Evolutionary conservation across 2,888 invertebrate genomes (phyloP), one percentile per base, ranked within the genome.

Genomic region (Lottia gigantea): DNA sequence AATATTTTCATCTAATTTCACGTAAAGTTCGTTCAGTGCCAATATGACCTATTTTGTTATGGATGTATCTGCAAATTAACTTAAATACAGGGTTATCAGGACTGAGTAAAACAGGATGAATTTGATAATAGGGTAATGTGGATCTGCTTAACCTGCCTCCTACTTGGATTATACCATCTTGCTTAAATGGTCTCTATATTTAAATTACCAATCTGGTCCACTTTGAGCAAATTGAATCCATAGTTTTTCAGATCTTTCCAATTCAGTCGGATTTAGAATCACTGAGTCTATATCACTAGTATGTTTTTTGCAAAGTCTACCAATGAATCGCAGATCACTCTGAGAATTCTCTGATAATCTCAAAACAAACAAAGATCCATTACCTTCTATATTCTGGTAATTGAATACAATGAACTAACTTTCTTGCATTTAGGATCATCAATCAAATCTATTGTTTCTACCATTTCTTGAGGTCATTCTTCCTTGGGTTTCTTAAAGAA

Each of bases 21-120:
- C 45, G 14, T 19, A 70, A 16, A 16, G 70, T 70, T 47, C 61
- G 49, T 45, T 70, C 70, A n/a, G 65, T 15, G 26, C 66, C 70
- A 26, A 46, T 23, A 61, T 65, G 70, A 11, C 40, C 47, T 8
- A 55, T 47, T 16, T 69, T 63, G 0, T 40, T 19, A 61, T 70
- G 70, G 7, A 45, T 40, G 19, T 70, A 40, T 23, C 46, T 63
- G 14, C 46, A 23, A 47, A 68, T 68, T 19, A 61, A 40, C 3
- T 40, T 19, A 16, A 55, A 61, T 15, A 70, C 31, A 15, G 31
- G 55, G n/a, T 61, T n/a, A 11, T 55, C 61, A 16, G 45, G 16
- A 45, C 61, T 40, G 16, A 65, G 25, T 46, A 65, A 40, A n/a
- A 66, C 19, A 16, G 65, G 70, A 69, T 69, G 69, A 15, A 26